Base-by-base conservation (phyloP, 2,888 invertebrate species). In the Oligia strigilis region DNA sequence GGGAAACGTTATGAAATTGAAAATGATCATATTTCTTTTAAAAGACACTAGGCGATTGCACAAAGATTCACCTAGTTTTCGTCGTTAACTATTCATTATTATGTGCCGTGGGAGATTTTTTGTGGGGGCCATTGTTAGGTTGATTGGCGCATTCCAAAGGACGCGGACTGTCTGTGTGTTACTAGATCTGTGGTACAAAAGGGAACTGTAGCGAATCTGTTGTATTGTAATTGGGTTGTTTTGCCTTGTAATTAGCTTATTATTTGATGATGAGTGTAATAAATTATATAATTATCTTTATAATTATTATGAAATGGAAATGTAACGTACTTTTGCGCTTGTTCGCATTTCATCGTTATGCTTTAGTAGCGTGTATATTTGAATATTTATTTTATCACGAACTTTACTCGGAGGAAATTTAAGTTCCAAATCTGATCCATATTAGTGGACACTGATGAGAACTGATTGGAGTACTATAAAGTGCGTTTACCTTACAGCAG, bases 21-120 rank as follows among this genome's bases (percentile, higher is more conserved):
- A 96, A 96, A 97, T 95, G 95, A 97, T 97, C 96, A 95, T 97
- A 96, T 97, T 96, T 97, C 96, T 97, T 97, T 96, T 95, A 96
- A 96, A 96, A 96, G 95, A 96, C 96, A 95, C 96, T 89, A 92
- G 93, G 91, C 95, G 93, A 94, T 97, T 97, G 97, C 97, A 97
- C 96, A 97, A 96, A 95, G 97, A 97, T 97, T 97, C 97, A 97
- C 97, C 97, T 97, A 97, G 96, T 97, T 97, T 96, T 96, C 95
- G 96, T 95, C 93, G 95, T 95, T 95, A 96, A 92, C 96, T 96
- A 97, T 97, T 97, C 97, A 97, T 97, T 95, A 95, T 94, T 96
- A 94, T 95, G 94, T 96, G 96, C 96, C 96, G 97, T 97, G 97
- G 94, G 97, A 97, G 89, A 91, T 92, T 96, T 96, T 95, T 96